Evolutionary conservation across 2,888 invertebrate genomes (phyloP).

Genomic region (Prosapia bicincta): DNA sequence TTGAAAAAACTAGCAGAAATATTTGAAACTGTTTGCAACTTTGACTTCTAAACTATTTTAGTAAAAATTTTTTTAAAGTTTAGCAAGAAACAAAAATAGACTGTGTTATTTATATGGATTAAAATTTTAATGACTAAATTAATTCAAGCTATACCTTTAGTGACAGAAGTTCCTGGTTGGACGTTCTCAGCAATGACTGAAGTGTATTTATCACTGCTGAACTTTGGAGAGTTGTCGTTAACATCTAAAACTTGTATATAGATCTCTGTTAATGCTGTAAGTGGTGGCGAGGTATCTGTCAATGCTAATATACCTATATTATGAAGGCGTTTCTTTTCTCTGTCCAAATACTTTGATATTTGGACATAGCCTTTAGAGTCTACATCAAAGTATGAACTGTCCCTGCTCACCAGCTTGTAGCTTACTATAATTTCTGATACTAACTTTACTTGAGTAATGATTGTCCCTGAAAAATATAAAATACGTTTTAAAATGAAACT

Average conservation of each 20-base stretch:
- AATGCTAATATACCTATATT: slow-evolving; percentile 68
- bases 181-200: slow-evolving; percentile 78
- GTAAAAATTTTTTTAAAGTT: too few relatives aligned
- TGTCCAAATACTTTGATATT: slow-evolving; percentile 68
- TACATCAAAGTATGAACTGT: slow-evolving; percentile 60
- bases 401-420: slow-evolving; percentile 59
- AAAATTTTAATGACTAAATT: too few relatives aligned
- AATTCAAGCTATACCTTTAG: slow-evolving; percentile 55
- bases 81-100: too few relatives aligned
- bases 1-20: too few relatives aligned
- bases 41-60: too few relatives aligned
- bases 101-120: too few relatives aligned
- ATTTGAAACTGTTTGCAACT: too few relatives aligned
- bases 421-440: slow-evolving; percentile 57
- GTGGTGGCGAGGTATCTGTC: slow-evolving; percentile 66
- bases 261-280: slow-evolving; percentile 67
- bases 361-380: slow-evolving; percentile 71
- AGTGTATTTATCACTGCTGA: slow-evolving; percentile 79
- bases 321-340: slow-evolving; percentile 67
- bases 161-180: slow-evolving; percentile 68
- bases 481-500: too few relatives aligned
- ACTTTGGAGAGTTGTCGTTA: slow-evolving; percentile 85
- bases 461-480: slow-evolving; percentile 50
- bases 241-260: slow-evolving; percentile 80
- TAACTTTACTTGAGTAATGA: slow-evolving; percentile 65